Conservation (phyloP, 2,113 vertebrate species). For the Leptocoma aspasia region DNA sequence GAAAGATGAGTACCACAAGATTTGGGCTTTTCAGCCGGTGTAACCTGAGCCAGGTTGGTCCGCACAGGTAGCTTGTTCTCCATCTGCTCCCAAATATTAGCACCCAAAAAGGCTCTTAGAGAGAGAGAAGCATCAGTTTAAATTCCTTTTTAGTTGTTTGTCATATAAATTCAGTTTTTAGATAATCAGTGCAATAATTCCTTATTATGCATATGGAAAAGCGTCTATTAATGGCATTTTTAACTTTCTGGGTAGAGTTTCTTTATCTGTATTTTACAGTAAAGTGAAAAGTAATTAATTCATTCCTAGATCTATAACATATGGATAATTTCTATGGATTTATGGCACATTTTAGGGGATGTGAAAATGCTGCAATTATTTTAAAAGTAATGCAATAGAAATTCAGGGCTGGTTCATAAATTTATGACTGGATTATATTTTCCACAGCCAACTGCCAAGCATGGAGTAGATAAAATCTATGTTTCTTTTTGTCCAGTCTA, state of each 20-base stretch:
- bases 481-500: neutral
- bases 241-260: constrained; percentile 32
- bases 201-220: constrained; percentile 13
- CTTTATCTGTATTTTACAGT: constrained; percentile 52
- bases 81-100: neutral
- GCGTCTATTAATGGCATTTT: constrained; percentile 6
- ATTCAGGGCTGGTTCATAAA: neutral
- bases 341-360: constrained; percentile 25
- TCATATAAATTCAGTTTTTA: constrained; percentile 3
- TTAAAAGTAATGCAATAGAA: constrained; percentile 32
- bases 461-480: neutral
- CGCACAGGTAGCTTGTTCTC: neutral
- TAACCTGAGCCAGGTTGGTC: neutral
- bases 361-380: constrained; percentile 44
- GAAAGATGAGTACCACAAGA: neutral
- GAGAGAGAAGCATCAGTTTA: neutral
- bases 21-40: neutral
- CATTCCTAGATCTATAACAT: constrained; percentile 27
- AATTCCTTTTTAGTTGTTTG: neutral
- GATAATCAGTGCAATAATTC: constrained; percentile 34
- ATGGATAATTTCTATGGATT: constrained; percentile 40
- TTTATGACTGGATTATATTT: constrained; percentile 50
- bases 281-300: constrained; percentile 49
- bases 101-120: neutral
- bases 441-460: constrained; percentile 26